Percentiles rank a stretch among this genome's conserved stretches.
Evolutionary conservation across 2,888 invertebrate genomes (phyloP).

Genomic region (Meteorus colon): DNA sequence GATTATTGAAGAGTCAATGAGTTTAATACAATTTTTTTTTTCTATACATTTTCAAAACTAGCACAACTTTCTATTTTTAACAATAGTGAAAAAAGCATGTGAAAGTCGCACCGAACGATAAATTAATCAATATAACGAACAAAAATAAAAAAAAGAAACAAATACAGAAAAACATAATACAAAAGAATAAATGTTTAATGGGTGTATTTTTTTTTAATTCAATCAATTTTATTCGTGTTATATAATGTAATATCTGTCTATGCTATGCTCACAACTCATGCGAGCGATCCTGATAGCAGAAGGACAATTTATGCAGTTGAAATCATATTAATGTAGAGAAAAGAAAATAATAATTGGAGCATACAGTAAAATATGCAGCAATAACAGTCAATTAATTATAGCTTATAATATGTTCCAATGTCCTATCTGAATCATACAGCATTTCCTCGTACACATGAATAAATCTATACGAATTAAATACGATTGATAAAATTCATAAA

Average conservation of each 20-base stretch:
- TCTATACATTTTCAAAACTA: neutral
- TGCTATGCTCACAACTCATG: constrained; percentile 4
- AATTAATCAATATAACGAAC: neutral
- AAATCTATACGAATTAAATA: neutral
- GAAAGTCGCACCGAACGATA: neutral
- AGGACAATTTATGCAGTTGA: neutral
- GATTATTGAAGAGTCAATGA: neutral
- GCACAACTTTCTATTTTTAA: constrained; percentile 6
- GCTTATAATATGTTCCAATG: constrained; percentile 47
- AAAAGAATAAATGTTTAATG: constrained; percentile 54
- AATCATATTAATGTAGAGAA: neutral
- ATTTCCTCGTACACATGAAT: neutral
- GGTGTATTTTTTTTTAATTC: constrained; percentile 52
- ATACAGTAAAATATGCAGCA: neutral
- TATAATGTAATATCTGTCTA: constrained; percentile 8
- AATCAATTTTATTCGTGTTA: constrained; percentile 15
- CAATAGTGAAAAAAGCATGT: constrained; percentile 12
- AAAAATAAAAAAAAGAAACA: constrained; percentile 25
- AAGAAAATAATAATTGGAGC: neutral
- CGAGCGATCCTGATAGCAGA: neutral
- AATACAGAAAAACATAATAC: constrained; percentile 43
- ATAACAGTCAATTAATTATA: constrained; percentile 22
- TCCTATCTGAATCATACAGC: constrained; percentile 41
- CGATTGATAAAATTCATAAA: neutral
- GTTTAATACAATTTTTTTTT: neutral